phyloP scores from a whole-genome alignment of 2,797 vertebrate species.

The Balearica regulorum region DNA sequence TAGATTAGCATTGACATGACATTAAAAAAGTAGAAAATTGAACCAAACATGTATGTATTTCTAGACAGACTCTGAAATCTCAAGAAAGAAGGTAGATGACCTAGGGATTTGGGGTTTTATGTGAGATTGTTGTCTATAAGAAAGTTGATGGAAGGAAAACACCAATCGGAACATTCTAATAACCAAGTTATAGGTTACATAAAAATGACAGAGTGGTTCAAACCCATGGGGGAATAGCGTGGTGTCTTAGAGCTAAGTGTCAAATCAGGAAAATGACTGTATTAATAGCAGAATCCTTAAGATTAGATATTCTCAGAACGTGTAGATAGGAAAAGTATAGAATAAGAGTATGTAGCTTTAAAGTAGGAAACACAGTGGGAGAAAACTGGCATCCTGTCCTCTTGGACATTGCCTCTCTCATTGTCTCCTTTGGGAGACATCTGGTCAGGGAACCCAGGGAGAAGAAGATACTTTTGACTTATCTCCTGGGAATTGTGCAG shows the following conservation, averaged over 20 bases:
- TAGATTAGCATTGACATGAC: background rate
- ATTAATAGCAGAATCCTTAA: background rate
- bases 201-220: background rate
- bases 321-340: background rate
- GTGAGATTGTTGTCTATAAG: background rate
- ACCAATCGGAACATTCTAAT: too few relatives aligned
- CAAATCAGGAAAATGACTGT: background rate
- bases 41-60: background rate
- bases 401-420: too few relatives aligned
- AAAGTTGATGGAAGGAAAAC: background rate
- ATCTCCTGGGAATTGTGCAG: background rate
- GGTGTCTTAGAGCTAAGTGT: background rate
- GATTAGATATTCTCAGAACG: background rate
- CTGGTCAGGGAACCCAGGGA: background rate
- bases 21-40: background rate
- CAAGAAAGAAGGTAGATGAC: background rate
- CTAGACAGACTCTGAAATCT: background rate
- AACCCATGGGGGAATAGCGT: background rate
- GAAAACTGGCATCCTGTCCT: background rate
- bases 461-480: background rate
- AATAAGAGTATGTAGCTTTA: background rate
- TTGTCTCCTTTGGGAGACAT: background rate
- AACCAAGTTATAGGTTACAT: background rate
- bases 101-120: background rate
- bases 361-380: background rate